These are phyloP conservation scores for Seira sanloemensis DNA, from an alignment of 2,888 invertebrate genomes.

Conservation along the genomic window DNA sequence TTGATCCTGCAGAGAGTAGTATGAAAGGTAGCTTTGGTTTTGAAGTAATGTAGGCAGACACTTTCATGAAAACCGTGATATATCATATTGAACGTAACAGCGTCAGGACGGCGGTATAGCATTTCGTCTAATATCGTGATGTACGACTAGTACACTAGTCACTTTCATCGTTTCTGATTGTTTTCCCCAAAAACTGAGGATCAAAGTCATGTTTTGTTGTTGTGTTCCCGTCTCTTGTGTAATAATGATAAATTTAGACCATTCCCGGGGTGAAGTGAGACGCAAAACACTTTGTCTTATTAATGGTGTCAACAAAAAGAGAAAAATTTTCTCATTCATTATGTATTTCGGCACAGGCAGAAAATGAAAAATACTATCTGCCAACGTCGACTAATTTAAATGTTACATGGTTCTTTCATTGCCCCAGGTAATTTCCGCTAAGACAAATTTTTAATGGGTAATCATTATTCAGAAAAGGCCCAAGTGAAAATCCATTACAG, in stretches of 20 bases:
- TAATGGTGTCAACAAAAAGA: background rate
- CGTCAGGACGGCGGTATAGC: too few species aligned
- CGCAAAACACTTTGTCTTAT: background rate
- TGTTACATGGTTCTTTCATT: background rate
- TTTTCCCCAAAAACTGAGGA: too few species aligned
- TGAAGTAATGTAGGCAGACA: too few species aligned
- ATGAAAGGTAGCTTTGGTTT: too few species aligned
- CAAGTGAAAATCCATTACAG: background rate
- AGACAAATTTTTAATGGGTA: conserved; percentile 19
- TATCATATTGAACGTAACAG: too few species aligned
- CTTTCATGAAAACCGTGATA: too few species aligned
- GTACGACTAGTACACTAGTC: too few species aligned
- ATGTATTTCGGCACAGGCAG: too few species aligned
- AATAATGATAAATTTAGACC: background rate
- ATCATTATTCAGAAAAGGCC: conserved; percentile 2
- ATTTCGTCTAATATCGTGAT: too few species aligned
- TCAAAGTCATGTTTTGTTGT: background rate
- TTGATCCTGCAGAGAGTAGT: too few species aligned
- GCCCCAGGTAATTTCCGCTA: conserved; percentile 1
- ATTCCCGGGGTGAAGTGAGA: background rate
- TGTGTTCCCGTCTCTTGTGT: background rate
- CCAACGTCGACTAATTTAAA: conserved; percentile 1
- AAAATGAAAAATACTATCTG: too few species aligned
- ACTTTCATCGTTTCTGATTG: too few species aligned
- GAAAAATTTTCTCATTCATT: background rate